Conservation (phyloP, 2,797 vertebrate species). For the Epinephelus malabaricus region DNA sequence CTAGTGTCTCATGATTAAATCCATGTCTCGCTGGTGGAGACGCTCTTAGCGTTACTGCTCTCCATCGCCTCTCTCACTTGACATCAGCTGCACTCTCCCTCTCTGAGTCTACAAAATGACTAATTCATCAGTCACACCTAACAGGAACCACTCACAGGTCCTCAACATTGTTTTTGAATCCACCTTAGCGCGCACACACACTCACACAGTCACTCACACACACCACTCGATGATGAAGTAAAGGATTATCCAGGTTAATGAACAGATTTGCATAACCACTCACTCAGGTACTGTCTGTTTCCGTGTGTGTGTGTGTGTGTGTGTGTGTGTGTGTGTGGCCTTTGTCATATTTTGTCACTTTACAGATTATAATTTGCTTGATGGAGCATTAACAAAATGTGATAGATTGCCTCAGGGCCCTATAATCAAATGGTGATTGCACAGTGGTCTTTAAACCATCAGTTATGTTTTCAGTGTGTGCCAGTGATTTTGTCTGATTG, state of each 20-base stretch:
- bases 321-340: constrained; percentile 1
- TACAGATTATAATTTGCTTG: constrained; percentile 73
- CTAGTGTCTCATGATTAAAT: constrained; percentile 40
- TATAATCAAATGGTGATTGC: constrained; percentile 45
- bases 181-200: not conserved
- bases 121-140: constrained; percentile 53
- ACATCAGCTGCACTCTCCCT: constrained; percentile 42
- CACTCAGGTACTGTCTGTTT: constrained; percentile 7
- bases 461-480: not conserved
- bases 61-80: constrained; percentile 31
- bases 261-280: constrained; percentile 64
- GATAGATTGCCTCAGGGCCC: constrained; percentile 26
- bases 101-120: constrained; percentile 46
- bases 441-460: constrained; percentile 13
- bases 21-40: constrained; percentile 29
- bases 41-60: constrained; percentile 15
- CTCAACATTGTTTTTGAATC: constrained; percentile 33
- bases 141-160: constrained; percentile 35
- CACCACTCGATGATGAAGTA: constrained; percentile 43
- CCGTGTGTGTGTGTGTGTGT: constrained; percentile 10
- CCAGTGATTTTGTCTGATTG: not conserved
- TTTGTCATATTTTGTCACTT: constrained; percentile 50
- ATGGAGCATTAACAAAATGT: constrained; percentile 62
- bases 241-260: constrained; percentile 66
- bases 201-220: constrained; percentile 18